phyloP scores from a whole-genome alignment of 2,888 invertebrate genomes.

The Tenthredo scrophulariae region DNA sequence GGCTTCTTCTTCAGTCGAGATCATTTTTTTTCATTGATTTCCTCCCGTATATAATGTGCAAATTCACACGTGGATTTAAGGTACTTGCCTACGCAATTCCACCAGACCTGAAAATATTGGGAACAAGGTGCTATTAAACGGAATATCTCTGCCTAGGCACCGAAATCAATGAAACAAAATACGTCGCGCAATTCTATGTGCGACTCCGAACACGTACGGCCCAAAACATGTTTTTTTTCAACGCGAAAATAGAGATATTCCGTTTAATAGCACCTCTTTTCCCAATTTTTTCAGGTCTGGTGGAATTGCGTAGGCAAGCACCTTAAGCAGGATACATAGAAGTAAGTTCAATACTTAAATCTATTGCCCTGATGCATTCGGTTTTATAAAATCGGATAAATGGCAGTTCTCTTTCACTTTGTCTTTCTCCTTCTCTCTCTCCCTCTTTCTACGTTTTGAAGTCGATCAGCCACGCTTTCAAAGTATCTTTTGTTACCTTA shows the following conservation, averaged over 20 bases:
- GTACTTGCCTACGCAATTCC: too few relatives aligned
- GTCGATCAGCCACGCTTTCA: slow-evolving; percentile 15
- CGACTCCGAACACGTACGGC: too few relatives aligned
- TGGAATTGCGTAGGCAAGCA: too few relatives aligned
- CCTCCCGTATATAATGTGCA: not conserved
- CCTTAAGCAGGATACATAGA: not conserved
- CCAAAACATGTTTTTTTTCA: too few relatives aligned
- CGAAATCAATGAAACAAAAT: too few relatives aligned
- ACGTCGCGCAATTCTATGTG: too few relatives aligned
- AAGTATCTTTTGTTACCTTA: slow-evolving; percentile 21
- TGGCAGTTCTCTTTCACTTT: not conserved
- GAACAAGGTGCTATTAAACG: too few relatives aligned
- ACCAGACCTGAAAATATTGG: too few relatives aligned
- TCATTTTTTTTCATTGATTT: not conserved
- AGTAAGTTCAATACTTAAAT: not conserved
- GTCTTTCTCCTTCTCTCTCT: not conserved
- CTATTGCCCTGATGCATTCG: not conserved
- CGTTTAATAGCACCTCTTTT: too few relatives aligned
- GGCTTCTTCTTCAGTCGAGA: not conserved
- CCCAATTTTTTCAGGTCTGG: too few relatives aligned
- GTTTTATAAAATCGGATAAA: not conserved
- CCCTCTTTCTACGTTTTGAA: not conserved
- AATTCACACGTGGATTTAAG: not conserved
- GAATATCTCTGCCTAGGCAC: too few relatives aligned
- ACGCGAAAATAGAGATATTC: too few relatives aligned